Conservation (phyloP, 1,140 invertebrate genomes). For the Meloidogyne floridensis region DNA sequence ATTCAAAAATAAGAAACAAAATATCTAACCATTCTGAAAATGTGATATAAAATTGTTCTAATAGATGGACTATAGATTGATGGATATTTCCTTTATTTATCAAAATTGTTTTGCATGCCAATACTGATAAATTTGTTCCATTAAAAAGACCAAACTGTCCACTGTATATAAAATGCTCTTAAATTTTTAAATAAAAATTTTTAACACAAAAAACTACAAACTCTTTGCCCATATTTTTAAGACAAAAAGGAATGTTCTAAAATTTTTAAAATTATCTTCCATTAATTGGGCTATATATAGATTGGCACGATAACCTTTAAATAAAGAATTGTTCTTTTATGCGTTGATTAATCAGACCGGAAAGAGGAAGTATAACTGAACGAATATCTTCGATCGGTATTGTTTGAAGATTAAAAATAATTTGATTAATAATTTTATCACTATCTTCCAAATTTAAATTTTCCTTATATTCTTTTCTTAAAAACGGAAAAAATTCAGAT, state of each 20-base stretch:
- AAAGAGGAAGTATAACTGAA: background rate
- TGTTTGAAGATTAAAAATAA: background rate
- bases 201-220: background rate
- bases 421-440: constrained; percentile 10
- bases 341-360: background rate
- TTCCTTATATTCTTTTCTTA: background rate
- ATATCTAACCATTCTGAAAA: background rate
- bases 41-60: background rate
- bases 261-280: background rate
- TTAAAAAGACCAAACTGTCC: background rate
- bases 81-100: background rate
- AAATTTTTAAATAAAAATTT: background rate
- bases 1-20: too few relatives aligned
- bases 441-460: background rate
- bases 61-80: background rate
- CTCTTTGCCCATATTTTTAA: background rate
- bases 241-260: background rate
- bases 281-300: background rate
- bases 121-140: background rate
- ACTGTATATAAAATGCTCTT: background rate
- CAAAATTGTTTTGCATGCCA: background rate
- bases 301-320: background rate
- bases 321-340: too few relatives aligned
- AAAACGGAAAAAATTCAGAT: background rate
- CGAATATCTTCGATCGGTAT: background rate